Percentiles rank a stretch among this genome's conserved stretches.
phyloP scores from a whole-genome alignment of 2,113 vertebrate species.

The Orientallactaga bullata region DNA sequence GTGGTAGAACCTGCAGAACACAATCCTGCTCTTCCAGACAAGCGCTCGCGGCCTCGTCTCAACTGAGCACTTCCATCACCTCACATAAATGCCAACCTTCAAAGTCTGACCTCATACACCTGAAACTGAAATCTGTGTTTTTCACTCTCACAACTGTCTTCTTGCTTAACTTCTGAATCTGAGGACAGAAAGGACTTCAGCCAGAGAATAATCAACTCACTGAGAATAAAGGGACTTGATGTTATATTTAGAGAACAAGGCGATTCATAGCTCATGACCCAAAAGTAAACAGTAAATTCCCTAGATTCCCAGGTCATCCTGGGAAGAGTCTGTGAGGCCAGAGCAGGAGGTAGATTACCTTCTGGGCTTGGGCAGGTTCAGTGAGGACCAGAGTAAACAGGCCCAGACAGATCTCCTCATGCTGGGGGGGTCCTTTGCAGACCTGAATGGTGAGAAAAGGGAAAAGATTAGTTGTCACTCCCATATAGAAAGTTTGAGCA shows the following conservation, averaged over 20 bases:
- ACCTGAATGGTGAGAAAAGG: constrained; percentile 86
- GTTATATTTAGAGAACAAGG: not conserved
- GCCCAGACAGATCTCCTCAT: constrained; percentile 97
- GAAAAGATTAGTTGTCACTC: constrained; percentile 1
- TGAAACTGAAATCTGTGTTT: constrained; percentile 26
- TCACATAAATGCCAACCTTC: not conserved
- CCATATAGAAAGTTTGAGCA: not conserved
- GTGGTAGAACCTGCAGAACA: not conserved
- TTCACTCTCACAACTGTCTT: not conserved
- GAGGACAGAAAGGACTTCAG: not conserved
- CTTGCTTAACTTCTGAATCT: constrained; percentile 13
- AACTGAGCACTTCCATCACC: not conserved
- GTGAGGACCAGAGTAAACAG: constrained; percentile 94
- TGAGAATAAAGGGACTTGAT: not conserved
- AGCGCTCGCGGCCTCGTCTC: not conserved
- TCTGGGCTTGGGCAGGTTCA: constrained; percentile 93
- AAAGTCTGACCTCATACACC: not conserved
- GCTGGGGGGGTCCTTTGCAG: constrained; percentile 96
- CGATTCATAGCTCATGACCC: not conserved
- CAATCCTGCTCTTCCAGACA: not conserved
- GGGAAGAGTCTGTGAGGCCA: not conserved
- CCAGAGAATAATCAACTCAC: not conserved
- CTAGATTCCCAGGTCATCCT: not conserved
- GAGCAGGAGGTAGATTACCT: constrained; percentile 87
- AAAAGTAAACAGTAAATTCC: not conserved